Evolutionary conservation across 2,113 vertebrate genomes (phyloP).

Genomic region (Petroica traversi): DNA sequence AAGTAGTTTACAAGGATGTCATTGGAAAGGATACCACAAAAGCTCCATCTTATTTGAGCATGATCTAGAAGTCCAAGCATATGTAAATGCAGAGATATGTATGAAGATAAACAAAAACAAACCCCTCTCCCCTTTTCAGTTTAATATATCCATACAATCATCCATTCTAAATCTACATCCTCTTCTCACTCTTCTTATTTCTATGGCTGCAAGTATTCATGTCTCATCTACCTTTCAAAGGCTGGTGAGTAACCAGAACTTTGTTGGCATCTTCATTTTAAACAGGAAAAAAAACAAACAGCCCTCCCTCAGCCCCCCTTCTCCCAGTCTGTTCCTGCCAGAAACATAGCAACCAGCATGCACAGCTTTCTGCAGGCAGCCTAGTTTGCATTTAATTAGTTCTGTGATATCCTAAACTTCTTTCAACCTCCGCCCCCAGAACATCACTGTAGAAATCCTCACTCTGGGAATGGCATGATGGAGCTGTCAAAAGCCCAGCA

Average conservation of each 20-base stretch:
- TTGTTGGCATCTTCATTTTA: constrained; percentile 54
- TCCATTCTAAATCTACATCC: neutral
- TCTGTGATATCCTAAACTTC: constrained; percentile 65
- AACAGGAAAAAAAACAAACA: constrained; percentile 55
- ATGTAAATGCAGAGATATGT: neutral
- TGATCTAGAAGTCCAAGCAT: constrained; percentile 10
- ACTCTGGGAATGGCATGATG: constrained; percentile 36
- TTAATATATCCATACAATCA: neutral
- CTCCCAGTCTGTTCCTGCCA: constrained; percentile 44
- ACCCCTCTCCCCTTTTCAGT: neutral
- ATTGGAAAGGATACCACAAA: constrained; percentile 37
- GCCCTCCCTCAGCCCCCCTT: neutral
- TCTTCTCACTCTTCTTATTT: neutral
- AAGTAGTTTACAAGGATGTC: constrained; percentile 24
- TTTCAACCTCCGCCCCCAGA: constrained; percentile 55
- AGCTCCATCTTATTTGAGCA: constrained; percentile 25
- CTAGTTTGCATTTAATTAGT: constrained; percentile 71
- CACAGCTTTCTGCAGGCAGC: constrained; percentile 62
- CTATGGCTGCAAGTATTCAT: constrained; percentile 7
- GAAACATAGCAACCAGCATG: constrained; percentile 58
- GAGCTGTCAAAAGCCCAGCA: constrained; percentile 44
- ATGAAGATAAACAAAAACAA: constrained; percentile 45
- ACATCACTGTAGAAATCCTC: constrained; percentile 47
- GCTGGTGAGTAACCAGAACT: constrained; percentile 55
- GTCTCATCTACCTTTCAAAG: constrained; percentile 64